These are phyloP conservation scores for Luperina nickerlii DNA, from an alignment of 2,888 invertebrate genomes.

Conservation along the genomic window DNA sequence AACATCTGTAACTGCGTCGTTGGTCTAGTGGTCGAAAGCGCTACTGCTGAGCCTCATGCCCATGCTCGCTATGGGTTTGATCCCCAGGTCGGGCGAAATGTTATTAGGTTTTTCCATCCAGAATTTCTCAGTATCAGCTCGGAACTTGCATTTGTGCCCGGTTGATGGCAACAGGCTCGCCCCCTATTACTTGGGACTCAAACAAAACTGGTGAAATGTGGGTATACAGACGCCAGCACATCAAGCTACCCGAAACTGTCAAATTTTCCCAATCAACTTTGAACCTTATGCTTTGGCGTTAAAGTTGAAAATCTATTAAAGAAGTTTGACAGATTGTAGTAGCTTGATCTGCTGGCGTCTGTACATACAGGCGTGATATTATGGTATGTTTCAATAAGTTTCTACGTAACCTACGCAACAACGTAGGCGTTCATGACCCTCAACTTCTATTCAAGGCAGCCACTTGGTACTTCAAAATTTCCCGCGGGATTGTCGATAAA, in stretches of 20 bases:
- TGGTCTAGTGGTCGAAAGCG: neutral
- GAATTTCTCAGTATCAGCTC: neutral
- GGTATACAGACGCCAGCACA: no score
- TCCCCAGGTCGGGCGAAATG: no score
- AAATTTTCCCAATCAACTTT: no score
- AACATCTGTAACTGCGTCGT: neutral
- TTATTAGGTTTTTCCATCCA: neutral
- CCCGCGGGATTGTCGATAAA: neutral
- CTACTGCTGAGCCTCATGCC: no score
- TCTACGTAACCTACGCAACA: neutral
- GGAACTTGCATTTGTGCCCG: neutral
- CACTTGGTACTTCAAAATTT: neutral
- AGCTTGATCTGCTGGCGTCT: no score
- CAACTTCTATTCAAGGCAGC: neutral
- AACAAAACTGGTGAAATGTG: no score
- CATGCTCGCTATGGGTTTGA: neutral
- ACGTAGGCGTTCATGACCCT: neutral
- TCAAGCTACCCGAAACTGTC: no score
- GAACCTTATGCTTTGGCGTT: no score
- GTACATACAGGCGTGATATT: neutral
- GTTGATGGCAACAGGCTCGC: no score
- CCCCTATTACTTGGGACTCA: no score
- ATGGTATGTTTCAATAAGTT: neutral
- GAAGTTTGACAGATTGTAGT: no score
- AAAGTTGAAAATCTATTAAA: no score